A percentile compares a stretch with the other conserved stretches of the same genome.
phyloP scores from a whole-genome alignment of 2,113 vertebrate species.

The Phasianus colchicus region DNA sequence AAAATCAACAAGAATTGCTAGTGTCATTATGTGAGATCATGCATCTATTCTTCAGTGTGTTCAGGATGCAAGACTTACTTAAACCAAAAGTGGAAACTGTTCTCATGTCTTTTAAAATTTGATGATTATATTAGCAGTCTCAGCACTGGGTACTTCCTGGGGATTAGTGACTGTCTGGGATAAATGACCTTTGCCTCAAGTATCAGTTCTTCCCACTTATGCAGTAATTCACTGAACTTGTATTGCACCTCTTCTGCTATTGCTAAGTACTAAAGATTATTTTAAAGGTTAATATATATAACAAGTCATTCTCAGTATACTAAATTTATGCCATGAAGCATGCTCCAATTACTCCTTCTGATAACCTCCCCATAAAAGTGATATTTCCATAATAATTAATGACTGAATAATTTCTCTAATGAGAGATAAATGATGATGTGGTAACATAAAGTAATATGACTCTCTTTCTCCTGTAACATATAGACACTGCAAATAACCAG shows the following conservation, averaged over 20 bases:
- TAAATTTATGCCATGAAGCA: background rate
- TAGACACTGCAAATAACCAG: background rate
- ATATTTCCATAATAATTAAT: constrained; percentile 22
- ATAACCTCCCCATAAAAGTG: background rate
- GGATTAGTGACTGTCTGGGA: background rate
- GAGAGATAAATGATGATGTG: background rate
- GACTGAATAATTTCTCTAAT: constrained; percentile 18
- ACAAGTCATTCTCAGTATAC: background rate
- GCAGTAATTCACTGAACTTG: background rate
- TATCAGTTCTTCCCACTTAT: background rate
- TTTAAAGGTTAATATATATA: constrained; percentile 15
- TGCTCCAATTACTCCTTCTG: background rate
- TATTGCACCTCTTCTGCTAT: background rate
- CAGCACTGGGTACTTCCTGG: background rate
- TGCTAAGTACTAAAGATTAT: background rate
- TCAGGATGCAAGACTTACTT: background rate
- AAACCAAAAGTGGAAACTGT: background rate
- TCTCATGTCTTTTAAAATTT: background rate
- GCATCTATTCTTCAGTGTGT: background rate
- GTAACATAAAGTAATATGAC: background rate
- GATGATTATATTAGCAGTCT: background rate
- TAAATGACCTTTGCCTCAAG: background rate
- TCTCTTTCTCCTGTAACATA: background rate
- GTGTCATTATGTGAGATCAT: background rate
- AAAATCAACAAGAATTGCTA: background rate